Evolutionary conservation across 2,113 vertebrate genomes (phyloP), one percentile per base, ranked within the genome.

Genomic region (Scartelaos histophorus): DNA sequence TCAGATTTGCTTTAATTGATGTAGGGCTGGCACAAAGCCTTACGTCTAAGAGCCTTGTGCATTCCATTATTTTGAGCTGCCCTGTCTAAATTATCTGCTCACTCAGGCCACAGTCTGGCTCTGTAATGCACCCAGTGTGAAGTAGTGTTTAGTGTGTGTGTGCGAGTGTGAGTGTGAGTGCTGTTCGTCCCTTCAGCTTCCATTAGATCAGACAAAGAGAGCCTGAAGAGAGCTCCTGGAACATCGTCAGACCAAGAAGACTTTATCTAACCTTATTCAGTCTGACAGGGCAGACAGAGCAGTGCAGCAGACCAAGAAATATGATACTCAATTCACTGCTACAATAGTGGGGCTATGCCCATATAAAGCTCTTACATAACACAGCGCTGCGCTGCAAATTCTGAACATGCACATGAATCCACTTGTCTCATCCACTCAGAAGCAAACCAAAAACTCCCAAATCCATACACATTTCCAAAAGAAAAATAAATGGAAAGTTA

Each of bases 191-290:
- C 60, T 81, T 85, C 82, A 76, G 68, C 74, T 80, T 82, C 74
- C 75, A 88, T 89, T 81, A 89, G 71, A 79, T 82, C 85, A 86
- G 79, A 78, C 72, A 77, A 69, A 79, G 67, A 74, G 58, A 79
- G 77, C 73, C 81, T 17, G 17, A 51, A 75, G 75, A 85, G 66
- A 83, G 75, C 74, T 74, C 72, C 79, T 80, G 80, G 78, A 87
- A 80, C 80, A 70, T 60, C 67, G 75, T 87, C 77, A 69, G 78
- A 78, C 73, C 73, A 72, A 73, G 76, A 73, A 74, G 78, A 81
- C 70, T 60, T 75, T 65, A 22, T 75, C 69, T 70, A 71, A 69
- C 71, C 78, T 79, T 83, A 90, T 87, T 80, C 75, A 49, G 25
- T 72, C 49, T 78, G 87, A 89, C 85, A 82, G 53, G 38, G 58